phyloP scores from a whole-genome alignment of 2,797 vertebrate species.

The Scolopax bukidnonensis region DNA sequence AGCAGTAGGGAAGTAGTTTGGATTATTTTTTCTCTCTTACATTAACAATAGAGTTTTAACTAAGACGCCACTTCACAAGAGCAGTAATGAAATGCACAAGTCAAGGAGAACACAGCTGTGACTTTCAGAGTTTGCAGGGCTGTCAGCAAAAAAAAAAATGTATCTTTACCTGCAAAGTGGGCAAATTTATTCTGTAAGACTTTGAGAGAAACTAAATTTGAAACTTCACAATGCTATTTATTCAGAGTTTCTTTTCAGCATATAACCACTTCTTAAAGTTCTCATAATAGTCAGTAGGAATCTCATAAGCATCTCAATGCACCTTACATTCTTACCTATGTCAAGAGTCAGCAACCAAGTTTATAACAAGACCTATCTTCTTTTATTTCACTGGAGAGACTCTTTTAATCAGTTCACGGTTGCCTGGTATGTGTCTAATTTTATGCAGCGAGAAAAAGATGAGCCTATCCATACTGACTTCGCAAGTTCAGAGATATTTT shows the following conservation, averaged over 20 bases:
- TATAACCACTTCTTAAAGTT: conserved; percentile 19
- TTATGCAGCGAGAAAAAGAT: conserved; percentile 33
- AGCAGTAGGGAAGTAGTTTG: neutral
- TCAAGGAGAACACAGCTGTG: conserved; percentile 2
- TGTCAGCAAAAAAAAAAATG: neutral
- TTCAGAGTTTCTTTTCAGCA: conserved; percentile 32
- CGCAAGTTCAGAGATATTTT: conserved; percentile 44
- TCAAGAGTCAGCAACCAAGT: conserved; percentile 32
- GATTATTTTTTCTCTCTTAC: neutral
- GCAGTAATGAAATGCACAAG: conserved; percentile 6
- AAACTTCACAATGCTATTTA: conserved; percentile 43
- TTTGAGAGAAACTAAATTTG: conserved; percentile 44
- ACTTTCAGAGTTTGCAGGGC: conserved; percentile 18
- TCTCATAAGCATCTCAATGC: conserved; percentile 55
- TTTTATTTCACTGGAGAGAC: conserved; percentile 51
- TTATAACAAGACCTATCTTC: conserved; percentile 36
- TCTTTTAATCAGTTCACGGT: conserved; percentile 52
- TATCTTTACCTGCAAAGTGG: neutral
- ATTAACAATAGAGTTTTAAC: conserved; percentile 36
- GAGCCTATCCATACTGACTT: conserved; percentile 10
- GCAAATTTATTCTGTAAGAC: conserved; percentile 53
- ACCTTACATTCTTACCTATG: conserved; percentile 33
- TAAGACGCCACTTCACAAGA: neutral
- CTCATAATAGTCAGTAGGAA: conserved; percentile 16
- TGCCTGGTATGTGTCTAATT: conserved; percentile 52